Evolutionary conservation across 2,888 invertebrate genomes (phyloP), one percentile per base, ranked within the genome.

Genomic region (Pilophorus perplexus): DNA sequence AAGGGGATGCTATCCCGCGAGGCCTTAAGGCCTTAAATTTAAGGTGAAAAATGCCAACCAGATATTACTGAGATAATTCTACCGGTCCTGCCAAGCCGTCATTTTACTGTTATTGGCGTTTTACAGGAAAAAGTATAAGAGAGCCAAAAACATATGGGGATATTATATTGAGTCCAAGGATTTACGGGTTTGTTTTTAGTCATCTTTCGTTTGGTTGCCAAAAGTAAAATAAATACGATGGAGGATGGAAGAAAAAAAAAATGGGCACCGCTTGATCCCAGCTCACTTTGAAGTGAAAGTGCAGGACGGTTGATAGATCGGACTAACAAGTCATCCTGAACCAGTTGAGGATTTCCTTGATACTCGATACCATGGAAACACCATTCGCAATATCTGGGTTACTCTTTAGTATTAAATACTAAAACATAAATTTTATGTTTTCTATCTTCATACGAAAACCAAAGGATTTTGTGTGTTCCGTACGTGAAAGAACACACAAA

Each of bases 111-210:
- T 52, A 52, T 52, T 25, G 28, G 27, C 28, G 28, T 20, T 28
- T 16, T 28, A 28, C 52, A 52, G 16, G 52, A 28, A 42, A 42
- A 59, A 40, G 20, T 25, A 27, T 20, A 33, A 40, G 33, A 18
- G 16, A 40, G 20, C 25, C 16, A 25, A 44, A 42, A 28, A 28
- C 23, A 40, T 59, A 25, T 27, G n/a, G 18, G n/a, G 16, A 18
- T 12, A 40, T 59, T 40, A 42, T 59, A 59, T 59, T 14, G 59
- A 42, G 42, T 42, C 18, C 59, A 25, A 42, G 25, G 59, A 40
- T 23, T 59, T 12, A 40, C 42, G 38, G n/a, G 40, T 37, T 40
- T 37, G 40, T 40, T 40, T 57, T 12, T 10, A 25, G 40, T 25
- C 42, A 42, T 59, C 33, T 42, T 33, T 40, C 59, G 23, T 27